These are phyloP conservation scores for Herpailurus yagouaroundi DNA, from an alignment of 2,113 vertebrate species.

Conservation along the genomic window DNA sequence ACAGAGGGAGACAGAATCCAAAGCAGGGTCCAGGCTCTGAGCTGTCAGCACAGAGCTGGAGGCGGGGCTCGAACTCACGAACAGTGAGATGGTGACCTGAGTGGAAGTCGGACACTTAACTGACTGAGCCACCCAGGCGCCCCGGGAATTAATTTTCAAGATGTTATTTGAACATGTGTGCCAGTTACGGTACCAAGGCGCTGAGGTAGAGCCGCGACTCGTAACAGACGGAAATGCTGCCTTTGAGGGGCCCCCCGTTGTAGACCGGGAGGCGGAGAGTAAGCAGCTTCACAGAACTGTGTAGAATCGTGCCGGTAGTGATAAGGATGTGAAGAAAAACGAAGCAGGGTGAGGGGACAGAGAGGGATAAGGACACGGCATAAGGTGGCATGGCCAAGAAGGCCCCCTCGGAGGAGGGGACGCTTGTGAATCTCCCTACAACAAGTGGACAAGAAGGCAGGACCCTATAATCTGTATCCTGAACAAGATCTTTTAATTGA, in stretches of 20 bases:
- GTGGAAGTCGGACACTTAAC: no score
- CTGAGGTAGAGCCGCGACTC: neutral
- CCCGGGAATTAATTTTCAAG: neutral
- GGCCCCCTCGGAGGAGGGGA: neutral
- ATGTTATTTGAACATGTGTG: neutral
- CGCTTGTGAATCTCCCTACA: accelerated
- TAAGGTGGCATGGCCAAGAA: neutral
- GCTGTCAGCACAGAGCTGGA: no score
- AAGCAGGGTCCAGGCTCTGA: no score
- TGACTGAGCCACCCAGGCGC: no score
- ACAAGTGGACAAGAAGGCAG: neutral
- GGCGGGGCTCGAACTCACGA: no score
- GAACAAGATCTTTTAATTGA: neutral
- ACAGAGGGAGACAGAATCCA: no score
- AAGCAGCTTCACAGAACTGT: accelerated
- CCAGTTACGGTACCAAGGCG: neutral
- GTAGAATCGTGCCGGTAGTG: neutral
- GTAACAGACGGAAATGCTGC: neutral
- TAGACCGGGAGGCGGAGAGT: neutral
- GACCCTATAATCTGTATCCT: neutral
- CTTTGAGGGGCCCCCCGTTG: no score
- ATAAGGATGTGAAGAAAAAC: neutral
- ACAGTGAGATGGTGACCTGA: no score
- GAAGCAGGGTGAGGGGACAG: neutral
- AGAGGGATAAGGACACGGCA: neutral